Percentiles rank a stretch among this genome's conserved stretches.
These are phyloP conservation scores for Biston betularia DNA, from an alignment of 2,888 invertebrate genomes.

Conservation along the genomic window DNA sequence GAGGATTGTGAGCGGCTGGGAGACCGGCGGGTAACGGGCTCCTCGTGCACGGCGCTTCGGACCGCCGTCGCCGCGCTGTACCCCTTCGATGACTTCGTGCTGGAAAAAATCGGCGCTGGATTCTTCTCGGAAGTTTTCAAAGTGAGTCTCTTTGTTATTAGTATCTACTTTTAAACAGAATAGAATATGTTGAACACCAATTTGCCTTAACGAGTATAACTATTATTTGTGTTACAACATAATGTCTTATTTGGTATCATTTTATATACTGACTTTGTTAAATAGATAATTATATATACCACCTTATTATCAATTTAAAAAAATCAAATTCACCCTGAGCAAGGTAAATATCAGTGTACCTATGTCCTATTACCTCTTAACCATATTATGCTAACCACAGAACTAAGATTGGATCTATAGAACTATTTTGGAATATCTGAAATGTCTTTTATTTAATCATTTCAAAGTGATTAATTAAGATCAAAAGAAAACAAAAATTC, in stretches of 20 bases:
- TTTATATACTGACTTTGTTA: neutral
- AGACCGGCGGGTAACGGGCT: slow-evolving; percentile 79
- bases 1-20: slow-evolving; percentile 79
- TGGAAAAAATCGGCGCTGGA: slow-evolving; percentile 97
- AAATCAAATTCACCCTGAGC: neutral
- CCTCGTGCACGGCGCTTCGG: slow-evolving; percentile 95
- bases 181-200: neutral
- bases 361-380: no score
- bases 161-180: neutral
- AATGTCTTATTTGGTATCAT: neutral
- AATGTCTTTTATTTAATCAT: no score
- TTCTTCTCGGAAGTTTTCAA: slow-evolving; percentile 99
- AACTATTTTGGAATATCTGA: no score
- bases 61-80: slow-evolving; percentile 97
- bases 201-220: neutral
- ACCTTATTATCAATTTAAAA: no score
- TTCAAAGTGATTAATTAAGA: no score
- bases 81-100: slow-evolving; percentile 96
- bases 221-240: neutral
- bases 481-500: no score
- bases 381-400: no score
- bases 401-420: no score
- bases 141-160: slow-evolving; percentile 86
- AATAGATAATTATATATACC: neutral
- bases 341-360: neutral